Percentiles rank a stretch among this genome's conserved stretches.
phyloP scores from a whole-genome alignment of 1,140 invertebrate genomes.

The Polypedilum pembai region DNA sequence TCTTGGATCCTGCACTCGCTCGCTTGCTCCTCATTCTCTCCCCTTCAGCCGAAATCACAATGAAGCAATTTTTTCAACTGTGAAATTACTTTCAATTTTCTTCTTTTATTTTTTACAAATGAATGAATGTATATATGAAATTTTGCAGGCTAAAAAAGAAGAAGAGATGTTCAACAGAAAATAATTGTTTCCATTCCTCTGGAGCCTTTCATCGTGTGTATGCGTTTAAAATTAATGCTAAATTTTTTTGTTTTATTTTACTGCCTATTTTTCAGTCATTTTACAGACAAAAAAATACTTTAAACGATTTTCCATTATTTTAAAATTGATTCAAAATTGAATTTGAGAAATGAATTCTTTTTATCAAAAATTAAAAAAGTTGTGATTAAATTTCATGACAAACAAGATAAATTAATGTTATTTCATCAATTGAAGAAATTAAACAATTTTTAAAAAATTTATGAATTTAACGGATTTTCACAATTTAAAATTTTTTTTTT shows the following conservation, averaged over 20 bases:
- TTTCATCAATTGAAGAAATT: too few species aligned
- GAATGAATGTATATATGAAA: slow-evolving; percentile 21
- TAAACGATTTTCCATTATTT: too few species aligned
- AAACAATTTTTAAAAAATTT: too few species aligned
- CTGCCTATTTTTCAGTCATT: too few species aligned
- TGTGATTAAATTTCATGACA: too few species aligned
- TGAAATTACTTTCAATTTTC: slow-evolving; percentile 28
- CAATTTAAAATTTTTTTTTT: too few species aligned
- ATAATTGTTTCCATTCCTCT: slow-evolving; percentile 21
- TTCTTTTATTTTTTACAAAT: slow-evolving; percentile 28
- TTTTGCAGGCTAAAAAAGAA: neutral
- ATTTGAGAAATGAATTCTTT: too few species aligned
- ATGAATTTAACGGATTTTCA: too few species aligned
- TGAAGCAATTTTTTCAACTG: slow-evolving; percentile 27
- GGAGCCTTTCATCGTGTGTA: slow-evolving; percentile 19
- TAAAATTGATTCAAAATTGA: too few species aligned
- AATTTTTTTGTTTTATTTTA: neutral
- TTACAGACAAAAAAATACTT: too few species aligned
- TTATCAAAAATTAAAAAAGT: too few species aligned
- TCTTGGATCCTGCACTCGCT: neutral
- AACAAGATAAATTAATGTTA: too few species aligned
- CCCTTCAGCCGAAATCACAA: neutral
- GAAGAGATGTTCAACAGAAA: neutral
- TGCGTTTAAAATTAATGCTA: slow-evolving; percentile 5
- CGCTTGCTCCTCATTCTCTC: neutral